These are phyloP conservation scores for Pituophis catenifer DNA, from an alignment of 2,113 vertebrate genomes.

Conservation along the genomic window DNA sequence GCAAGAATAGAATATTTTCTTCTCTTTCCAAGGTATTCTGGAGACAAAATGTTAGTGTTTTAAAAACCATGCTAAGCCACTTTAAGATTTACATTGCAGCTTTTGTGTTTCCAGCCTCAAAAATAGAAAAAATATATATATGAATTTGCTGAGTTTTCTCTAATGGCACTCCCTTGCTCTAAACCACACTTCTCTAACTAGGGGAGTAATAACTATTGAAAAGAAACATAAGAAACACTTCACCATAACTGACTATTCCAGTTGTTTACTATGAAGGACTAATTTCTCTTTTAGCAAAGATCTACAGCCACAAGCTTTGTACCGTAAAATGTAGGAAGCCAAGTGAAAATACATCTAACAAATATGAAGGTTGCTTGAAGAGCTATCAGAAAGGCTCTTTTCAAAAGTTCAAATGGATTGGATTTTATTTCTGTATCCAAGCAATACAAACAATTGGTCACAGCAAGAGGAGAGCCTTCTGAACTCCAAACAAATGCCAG, in stretches of 20 bases:
- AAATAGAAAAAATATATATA: background rate
- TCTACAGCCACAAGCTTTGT: background rate
- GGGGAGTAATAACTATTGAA: background rate
- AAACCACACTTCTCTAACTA: background rate
- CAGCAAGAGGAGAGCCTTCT: background rate
- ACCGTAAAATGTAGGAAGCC: background rate
- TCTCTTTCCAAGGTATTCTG: background rate
- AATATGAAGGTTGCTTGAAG: background rate
- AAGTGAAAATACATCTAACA: background rate
- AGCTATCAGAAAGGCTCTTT: background rate
- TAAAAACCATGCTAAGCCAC: background rate
- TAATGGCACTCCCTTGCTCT: background rate
- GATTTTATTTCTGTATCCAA: slow-evolving; percentile 1
- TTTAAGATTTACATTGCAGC: background rate
- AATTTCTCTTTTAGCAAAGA: background rate
- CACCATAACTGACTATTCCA: background rate
- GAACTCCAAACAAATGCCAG: background rate
- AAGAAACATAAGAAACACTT: background rate
- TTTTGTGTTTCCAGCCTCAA: background rate
- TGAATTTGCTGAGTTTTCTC: background rate
- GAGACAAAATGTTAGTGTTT: background rate
- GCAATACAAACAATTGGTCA: background rate
- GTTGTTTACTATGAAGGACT: background rate
- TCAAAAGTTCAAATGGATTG: background rate
- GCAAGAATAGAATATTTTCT: background rate